phyloP scores from a whole-genome alignment of 92 coral and sea anemone genomes.

The Palythoa caribaeorum region DNA sequence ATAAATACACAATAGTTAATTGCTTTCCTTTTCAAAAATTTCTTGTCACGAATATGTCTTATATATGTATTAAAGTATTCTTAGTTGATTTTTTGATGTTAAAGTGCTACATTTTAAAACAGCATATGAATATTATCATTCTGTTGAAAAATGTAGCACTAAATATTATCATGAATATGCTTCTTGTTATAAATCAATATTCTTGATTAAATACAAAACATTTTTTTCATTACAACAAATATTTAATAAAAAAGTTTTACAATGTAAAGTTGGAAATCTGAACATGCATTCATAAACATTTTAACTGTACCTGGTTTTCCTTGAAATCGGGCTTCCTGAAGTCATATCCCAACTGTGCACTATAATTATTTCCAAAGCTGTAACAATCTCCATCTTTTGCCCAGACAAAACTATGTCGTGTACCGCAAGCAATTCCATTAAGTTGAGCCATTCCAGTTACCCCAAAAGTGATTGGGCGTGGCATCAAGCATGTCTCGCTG shows the following conservation, averaged over 20 bases:
- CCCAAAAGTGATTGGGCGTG: constrained; percentile 77
- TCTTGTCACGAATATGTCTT: too few species aligned
- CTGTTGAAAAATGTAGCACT: too few species aligned
- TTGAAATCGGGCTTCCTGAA: constrained; percentile 97
- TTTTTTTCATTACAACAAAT: neutral
- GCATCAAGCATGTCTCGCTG: constrained; percentile 74
- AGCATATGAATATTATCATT: too few species aligned
- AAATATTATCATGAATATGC: too few species aligned
- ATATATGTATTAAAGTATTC: too few species aligned
- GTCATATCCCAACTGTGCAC: constrained; percentile 97
- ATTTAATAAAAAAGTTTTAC: neutral
- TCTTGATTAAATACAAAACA: too few species aligned
- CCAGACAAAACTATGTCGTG: constrained; percentile 96
- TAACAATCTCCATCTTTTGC: constrained; percentile 93
- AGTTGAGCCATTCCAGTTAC: constrained; percentile 72
- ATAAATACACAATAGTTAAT: too few species aligned
- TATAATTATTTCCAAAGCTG: constrained; percentile 97
- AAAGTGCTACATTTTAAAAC: too few species aligned
- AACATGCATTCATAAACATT: neutral
- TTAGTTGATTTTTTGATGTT: too few species aligned
- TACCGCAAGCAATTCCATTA: constrained; percentile 92
- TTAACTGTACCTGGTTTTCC: constrained; percentile 86
- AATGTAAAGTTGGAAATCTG: neutral
- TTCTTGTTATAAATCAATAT: too few species aligned
- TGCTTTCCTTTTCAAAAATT: too few species aligned